Evolutionary conservation across 2,113 vertebrate species (phyloP).

Genomic region (Psettodes erumei): DNA sequence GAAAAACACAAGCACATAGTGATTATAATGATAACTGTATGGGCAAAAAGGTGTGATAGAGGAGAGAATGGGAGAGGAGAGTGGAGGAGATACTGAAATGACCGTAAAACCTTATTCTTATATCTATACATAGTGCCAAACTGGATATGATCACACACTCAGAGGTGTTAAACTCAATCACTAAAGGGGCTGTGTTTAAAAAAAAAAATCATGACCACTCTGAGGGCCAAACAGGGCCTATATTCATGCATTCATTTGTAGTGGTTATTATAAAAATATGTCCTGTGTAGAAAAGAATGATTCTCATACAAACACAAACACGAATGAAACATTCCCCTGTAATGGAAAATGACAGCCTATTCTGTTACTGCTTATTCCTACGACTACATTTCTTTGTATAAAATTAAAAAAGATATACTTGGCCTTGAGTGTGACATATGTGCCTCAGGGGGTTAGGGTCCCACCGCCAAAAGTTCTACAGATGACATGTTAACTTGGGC

Average conservation of each 20-base stretch:
- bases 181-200: not conserved
- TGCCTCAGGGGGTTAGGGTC: too few relatives aligned
- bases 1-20: not conserved
- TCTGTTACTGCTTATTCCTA: too few relatives aligned
- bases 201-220: not conserved
- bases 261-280: not conserved
- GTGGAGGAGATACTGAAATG: not conserved
- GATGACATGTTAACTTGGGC: not conserved
- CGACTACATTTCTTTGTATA: too few relatives aligned
- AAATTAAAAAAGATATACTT: too few relatives aligned
- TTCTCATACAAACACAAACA: not conserved
- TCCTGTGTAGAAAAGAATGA: not conserved
- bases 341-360: too few relatives aligned
- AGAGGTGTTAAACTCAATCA: constrained; percentile 4
- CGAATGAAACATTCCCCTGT: too few relatives aligned
- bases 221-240: not conserved
- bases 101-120: not conserved
- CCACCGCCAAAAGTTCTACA: too few relatives aligned
- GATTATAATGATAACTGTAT: not conserved
- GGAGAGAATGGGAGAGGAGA: not conserved
- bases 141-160: not conserved
- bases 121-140: not conserved
- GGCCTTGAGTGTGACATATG: too few relatives aligned
- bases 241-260: not conserved
- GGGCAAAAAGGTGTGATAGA: not conserved